Conservation (phyloP, 2,797 vertebrate species). For the Chloroceryle amazona region DNA sequence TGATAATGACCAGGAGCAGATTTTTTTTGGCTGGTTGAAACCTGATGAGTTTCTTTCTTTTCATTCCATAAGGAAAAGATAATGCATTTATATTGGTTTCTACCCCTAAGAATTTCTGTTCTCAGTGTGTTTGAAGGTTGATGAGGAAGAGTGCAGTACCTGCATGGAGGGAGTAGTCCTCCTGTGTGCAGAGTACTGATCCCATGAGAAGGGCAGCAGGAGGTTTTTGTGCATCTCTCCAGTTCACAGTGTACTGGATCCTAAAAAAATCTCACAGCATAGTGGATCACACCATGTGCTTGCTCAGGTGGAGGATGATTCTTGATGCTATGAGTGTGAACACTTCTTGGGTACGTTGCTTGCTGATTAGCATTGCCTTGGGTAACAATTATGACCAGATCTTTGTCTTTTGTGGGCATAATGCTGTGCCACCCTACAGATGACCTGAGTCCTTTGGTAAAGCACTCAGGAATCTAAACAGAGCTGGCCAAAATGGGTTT, state of each 20-base stretch:
- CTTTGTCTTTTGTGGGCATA: background rate
- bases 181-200: background rate
- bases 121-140: background rate
- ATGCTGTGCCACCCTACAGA: background rate
- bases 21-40: conserved; percentile 1
- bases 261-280: background rate
- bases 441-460: background rate
- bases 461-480: background rate
- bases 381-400: background rate
- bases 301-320: background rate
- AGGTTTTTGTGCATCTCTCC: background rate
- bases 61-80: background rate
- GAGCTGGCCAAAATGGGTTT: background rate
- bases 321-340: accelerated
- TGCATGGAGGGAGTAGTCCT: background rate
- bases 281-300: background rate
- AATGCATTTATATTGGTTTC: background rate
- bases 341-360: background rate
- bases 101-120: background rate
- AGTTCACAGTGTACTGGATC: accelerated
- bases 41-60: conserved; percentile 1
- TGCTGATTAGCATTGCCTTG: background rate
- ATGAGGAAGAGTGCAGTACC: background rate
- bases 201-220: background rate
- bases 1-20: background rate